Percentiles rank a stretch among this genome's conserved stretches.
Conservation (phyloP, 2,888 invertebrate genomes). For the Glyphotaelius pellucidus region DNA sequence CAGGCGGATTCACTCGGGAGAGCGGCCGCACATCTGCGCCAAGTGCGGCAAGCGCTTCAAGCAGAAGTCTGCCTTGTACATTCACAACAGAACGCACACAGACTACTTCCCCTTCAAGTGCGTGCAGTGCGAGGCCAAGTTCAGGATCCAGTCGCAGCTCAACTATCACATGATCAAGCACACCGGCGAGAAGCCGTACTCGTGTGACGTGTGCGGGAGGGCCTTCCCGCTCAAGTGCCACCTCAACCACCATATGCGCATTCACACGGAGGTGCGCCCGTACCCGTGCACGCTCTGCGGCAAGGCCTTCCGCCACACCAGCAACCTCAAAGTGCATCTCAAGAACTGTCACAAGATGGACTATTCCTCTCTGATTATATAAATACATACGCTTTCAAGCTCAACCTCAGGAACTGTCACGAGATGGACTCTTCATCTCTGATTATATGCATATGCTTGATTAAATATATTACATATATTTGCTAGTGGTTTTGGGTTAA, state of each 20-base stretch:
- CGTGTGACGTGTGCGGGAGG: constrained; percentile 78
- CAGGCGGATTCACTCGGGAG: constrained; percentile 78
- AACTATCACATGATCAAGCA: constrained; percentile 79
- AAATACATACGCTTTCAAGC: not conserved
- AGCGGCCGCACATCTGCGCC: constrained; percentile 78
- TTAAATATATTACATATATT: not conserved
- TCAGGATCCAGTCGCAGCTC: constrained; percentile 78
- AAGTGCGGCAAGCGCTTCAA: constrained; percentile 81
- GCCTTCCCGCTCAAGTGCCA: constrained; percentile 78
- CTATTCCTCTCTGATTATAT: not conserved
- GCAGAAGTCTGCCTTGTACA: constrained; percentile 81
- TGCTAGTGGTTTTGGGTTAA: not conserved
- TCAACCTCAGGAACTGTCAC: constrained; percentile 69
- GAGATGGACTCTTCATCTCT: constrained; percentile 10
- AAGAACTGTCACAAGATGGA: constrained; percentile 63
- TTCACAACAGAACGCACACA: constrained; percentile 79
- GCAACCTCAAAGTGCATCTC: constrained; percentile 76
- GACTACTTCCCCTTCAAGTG: constrained; percentile 78
- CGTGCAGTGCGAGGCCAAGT: constrained; percentile 79
- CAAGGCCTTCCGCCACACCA: constrained; percentile 74
- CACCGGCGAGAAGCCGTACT: constrained; percentile 80
- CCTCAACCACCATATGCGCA: constrained; percentile 76
- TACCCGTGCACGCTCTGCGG: constrained; percentile 73
- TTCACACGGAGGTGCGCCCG: constrained; percentile 76
- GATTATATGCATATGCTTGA: not conserved